Base-by-base conservation (phyloP, 2,888 invertebrate genomes). In the Panzeria rudis region DNA sequence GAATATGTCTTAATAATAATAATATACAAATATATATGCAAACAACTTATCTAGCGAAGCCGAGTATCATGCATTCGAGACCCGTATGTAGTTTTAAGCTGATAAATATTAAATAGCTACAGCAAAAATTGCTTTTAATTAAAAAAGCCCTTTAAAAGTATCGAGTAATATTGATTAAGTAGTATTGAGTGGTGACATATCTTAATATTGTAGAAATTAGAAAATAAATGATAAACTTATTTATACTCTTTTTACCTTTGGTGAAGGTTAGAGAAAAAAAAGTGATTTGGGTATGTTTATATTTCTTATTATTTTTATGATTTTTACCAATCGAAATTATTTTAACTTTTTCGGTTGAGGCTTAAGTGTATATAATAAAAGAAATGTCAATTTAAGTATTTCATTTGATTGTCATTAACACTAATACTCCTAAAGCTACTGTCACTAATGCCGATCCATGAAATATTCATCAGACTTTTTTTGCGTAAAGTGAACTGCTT, bases 321-420 rank as follows among this genome's bases (percentile, higher is more conserved):
- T 41, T 62, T 76, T 64, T 64, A 64, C 64, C 66, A 69, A 77
- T 59, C 9, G 66, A 25, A 5, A 25, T 71, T 66, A 41, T 38
- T 29, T 44, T 9, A 71, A 54, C 7, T 29, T 62, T 61, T 59
- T 72, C 20, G 38, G 20, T 78, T 59, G 23, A 35, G 25, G 11
- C n/a, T 62, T 41, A 38, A 52, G 35, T 41, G 50, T n/a, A 15
- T 52, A 35, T 62, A 64, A 79, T 61, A 44, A 79, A 79, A 50
- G 41, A 64, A 80, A 66, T 72, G 71, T 52, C 59, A 76, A 66
- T 80, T 71, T 71, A 80, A 84, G 72, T 71, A 84, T 84, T 80
- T 76, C 47, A 84, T 69, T 84, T 84, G 50, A 71, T 72, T 80
- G 69, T 80, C 79, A 79, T 75, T 79, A 79, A 71, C 75, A 66